Evolutionary conservation across 2,797 vertebrate genomes (phyloP), one percentile per base, ranked within the genome.

Genomic region (Pipistrellus pipistrellus): DNA sequence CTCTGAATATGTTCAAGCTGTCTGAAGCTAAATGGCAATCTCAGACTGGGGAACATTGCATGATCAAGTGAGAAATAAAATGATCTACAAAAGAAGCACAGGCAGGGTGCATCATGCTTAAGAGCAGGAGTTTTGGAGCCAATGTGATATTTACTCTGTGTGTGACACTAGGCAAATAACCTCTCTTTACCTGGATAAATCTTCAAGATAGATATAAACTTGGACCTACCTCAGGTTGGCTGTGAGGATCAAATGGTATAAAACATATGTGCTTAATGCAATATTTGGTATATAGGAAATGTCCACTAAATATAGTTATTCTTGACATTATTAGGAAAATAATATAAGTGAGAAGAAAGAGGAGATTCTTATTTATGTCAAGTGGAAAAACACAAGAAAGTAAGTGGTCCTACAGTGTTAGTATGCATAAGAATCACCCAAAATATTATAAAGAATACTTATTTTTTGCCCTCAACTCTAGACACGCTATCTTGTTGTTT

Each of bases 21-120:
- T 13, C 18, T 75, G 35, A 90, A 91, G 13, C 20, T 64, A 96
- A 94, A 91, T 62, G 59, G 9, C 86, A 85, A 88, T 69, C 7
- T 71, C 11, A 85, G 20, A 8, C 21, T 8, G 6, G 8, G 69
- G 69, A 95, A 76, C 25, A 72, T 30, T 18, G 78, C 38, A 53
- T 10, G 23, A 95, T 81, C 25, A 93, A 32, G 30, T 73, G 66
- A 91, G 15, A 32, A 44, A 13, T 55, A 72, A 78, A 55, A 38
- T n/a, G 6, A 73, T 89, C 32, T 76, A 84, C 25, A 73, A 62
- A 81, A 85, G 30, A 23, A 81, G 7, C 38, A 48, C 12, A 73
- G 10, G 18, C 13, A 71, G 4, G 6, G 93, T 89, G 53, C 4
- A 48, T 44, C 9, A 0, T 86, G 6, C 78, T 92, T 81, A 88